Percentiles rank a stretch among this genome's conserved stretches.
These are phyloP conservation scores for Elachura formosa DNA, from an alignment of 2,113 vertebrate species.

Conservation along the genomic window DNA sequence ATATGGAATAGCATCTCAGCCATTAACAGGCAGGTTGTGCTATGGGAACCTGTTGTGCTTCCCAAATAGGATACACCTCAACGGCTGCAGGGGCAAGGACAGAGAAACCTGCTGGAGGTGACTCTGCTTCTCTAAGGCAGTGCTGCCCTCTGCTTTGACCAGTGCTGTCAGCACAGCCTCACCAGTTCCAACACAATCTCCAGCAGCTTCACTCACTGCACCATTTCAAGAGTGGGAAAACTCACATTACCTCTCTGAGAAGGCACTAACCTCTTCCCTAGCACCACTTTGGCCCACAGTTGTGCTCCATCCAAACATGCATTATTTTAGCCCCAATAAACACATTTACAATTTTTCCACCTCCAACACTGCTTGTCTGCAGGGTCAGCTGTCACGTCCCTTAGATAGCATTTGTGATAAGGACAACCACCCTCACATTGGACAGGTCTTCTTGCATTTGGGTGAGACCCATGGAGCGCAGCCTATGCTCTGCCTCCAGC, in stretches of 20 bases:
- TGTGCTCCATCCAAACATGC: background rate
- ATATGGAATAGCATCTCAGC: background rate
- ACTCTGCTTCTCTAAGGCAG: background rate
- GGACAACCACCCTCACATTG: background rate
- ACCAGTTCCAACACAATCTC: background rate
- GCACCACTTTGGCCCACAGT: background rate
- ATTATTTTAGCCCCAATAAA: background rate
- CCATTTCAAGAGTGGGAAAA: background rate
- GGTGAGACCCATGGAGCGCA: background rate
- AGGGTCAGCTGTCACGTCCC: background rate
- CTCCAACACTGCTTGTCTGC: background rate
- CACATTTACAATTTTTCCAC: fast-evolving
- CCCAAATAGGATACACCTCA: background rate
- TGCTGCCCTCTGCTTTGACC: background rate
- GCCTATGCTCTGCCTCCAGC: background rate
- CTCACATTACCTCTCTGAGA: background rate
- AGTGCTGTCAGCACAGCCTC: background rate
- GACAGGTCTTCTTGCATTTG: background rate
- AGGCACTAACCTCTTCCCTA: background rate
- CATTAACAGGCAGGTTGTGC: background rate
- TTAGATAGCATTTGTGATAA: background rate
- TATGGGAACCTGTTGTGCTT: fast-evolving
- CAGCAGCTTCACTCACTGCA: background rate
- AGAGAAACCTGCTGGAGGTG: background rate
- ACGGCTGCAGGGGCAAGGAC: background rate